phyloP scores from a whole-genome alignment of 2,888 invertebrate species.

The Halictus ligatus region DNA sequence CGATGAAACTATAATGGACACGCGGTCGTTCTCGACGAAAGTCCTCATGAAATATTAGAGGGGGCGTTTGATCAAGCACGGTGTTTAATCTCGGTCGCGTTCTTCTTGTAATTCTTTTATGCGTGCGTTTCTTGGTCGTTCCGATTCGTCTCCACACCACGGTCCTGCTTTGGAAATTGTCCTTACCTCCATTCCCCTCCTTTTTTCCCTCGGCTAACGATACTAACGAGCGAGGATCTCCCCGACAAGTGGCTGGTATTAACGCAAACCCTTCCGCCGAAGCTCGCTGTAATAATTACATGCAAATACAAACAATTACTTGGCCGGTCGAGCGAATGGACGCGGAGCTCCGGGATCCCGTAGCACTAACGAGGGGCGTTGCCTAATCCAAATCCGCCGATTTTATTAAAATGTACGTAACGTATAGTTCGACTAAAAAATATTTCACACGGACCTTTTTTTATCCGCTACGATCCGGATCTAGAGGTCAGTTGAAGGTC shows the following conservation, averaged over 20 bases:
- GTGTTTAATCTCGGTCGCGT: too few species aligned
- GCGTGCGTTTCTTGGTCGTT: conserved; percentile 46
- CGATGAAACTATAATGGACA: conserved; percentile 11
- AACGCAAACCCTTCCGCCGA: conserved; percentile 64
- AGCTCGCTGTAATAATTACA: conserved; percentile 72
- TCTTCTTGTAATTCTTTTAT: too few species aligned
- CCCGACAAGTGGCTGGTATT: conserved; percentile 68
- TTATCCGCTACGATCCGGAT: neutral
- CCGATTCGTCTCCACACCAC: conserved; percentile 52
- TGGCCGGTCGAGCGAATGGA: conserved; percentile 39
- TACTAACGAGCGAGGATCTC: conserved; percentile 75
- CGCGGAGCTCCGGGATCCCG: neutral
- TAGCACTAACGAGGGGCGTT: neutral
- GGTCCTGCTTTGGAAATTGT: conserved; percentile 41
- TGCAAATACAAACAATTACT: conserved; percentile 80
- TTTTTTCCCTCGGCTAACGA: conserved; percentile 69
- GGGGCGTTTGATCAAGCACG: conserved; percentile 14
- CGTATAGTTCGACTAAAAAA: too few species aligned
- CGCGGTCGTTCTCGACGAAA: neutral
- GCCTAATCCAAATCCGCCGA: neutral
- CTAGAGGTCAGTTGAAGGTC: too few species aligned
- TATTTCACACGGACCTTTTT: neutral
- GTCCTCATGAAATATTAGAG: conserved; percentile 23
- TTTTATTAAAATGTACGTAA: too few species aligned
- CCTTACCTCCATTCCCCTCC: conserved; percentile 25